Conservation (phyloP, 2,888 invertebrate genomes). For the Aphidoletes aphidimyza region DNA sequence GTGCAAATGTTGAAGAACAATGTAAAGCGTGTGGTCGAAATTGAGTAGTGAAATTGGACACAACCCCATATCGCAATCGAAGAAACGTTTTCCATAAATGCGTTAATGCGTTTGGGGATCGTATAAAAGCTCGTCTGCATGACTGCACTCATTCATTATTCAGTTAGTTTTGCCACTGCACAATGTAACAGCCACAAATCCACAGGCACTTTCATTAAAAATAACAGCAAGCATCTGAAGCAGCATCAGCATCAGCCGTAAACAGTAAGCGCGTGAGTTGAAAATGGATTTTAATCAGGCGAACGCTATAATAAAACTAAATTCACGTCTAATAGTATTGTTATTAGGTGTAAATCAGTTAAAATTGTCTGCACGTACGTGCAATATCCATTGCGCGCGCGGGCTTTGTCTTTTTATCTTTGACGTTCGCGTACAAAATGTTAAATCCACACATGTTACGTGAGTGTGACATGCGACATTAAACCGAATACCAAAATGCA, state of each 20-base stretch:
- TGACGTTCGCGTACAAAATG: slow-evolving; percentile 40
- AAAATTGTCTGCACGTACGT: slow-evolving; percentile 45
- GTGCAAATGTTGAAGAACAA: neutral
- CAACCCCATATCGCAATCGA: neutral
- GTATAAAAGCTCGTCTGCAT: slow-evolving; percentile 20
- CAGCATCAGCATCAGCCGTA: neutral
- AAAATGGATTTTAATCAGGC: slow-evolving; percentile 49
- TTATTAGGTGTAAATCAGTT: slow-evolving; percentile 51
- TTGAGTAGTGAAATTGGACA: neutral
- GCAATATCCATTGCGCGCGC: slow-evolving; percentile 31
- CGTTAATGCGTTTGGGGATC: slow-evolving; percentile 42
- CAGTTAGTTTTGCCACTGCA: slow-evolving; percentile 1
- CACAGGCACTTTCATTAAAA: neutral
- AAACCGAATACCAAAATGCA: neutral
- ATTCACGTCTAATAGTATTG: slow-evolving; percentile 32
- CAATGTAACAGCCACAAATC: neutral
- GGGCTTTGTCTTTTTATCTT: too few species aligned
- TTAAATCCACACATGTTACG: neutral
- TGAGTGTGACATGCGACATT: neutral
- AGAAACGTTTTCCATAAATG: slow-evolving; percentile 26
- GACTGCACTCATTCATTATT: slow-evolving; percentile 44
- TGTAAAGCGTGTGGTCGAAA: neutral
- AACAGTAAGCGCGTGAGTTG: neutral
- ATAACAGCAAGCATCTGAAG: neutral
- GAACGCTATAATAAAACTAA: slow-evolving; percentile 23